These are phyloP conservation scores for Sebastes vulpes DNA, from an alignment of 2,797 vertebrate genomes.

Conservation along the genomic window DNA sequence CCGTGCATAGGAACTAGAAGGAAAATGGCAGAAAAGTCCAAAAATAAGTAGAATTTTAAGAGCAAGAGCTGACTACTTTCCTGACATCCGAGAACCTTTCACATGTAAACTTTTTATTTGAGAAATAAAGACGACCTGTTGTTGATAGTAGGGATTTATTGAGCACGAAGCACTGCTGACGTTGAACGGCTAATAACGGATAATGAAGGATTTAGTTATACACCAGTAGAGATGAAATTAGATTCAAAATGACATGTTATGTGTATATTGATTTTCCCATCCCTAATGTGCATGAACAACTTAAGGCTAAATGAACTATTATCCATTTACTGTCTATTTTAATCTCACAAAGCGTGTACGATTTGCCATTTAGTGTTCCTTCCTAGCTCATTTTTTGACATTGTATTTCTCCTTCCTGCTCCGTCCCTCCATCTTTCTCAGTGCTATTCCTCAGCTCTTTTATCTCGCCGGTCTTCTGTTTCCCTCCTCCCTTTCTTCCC, in stretches of 20 bases:
- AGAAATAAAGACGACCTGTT: constrained; percentile 1
- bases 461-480: not conserved
- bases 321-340: not conserved
- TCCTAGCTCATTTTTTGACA: not conserved
- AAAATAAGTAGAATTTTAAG: not conserved
- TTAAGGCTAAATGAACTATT: not conserved
- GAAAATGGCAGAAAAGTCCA: not conserved
- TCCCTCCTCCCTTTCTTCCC: not conserved
- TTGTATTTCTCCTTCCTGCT: not conserved
- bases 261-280: not conserved
- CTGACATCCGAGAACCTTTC: not conserved
- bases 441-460: constrained; percentile 7
- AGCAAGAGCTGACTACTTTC: not conserved
- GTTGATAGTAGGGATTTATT: constrained; percentile 4
- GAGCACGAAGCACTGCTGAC: not conserved
- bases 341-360: not conserved
- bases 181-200: not conserved
- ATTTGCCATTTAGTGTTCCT: not conserved
- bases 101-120: constrained; percentile 6
- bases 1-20: not conserved
- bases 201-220: not conserved
- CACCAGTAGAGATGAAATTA: not conserved
- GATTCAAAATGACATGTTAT: not conserved
- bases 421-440: constrained; percentile 3
- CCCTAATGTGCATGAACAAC: not conserved